These are phyloP conservation scores for Diogma glabrata DNA, from an alignment of 2,888 invertebrate genomes.

Conservation along the genomic window DNA sequence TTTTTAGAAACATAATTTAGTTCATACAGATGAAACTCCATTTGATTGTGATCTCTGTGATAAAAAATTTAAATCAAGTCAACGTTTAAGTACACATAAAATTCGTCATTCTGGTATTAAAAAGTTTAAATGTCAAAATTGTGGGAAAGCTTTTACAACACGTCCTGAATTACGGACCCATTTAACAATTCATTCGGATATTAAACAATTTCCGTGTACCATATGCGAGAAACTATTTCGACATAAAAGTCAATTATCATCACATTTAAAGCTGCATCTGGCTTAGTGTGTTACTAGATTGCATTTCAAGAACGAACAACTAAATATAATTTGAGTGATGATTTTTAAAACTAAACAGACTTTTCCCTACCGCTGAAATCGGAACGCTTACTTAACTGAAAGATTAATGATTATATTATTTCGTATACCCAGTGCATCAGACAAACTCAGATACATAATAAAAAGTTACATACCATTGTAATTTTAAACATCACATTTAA, in stretches of 20 bases:
- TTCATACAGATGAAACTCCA: neutral
- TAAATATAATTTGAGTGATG: too few relatives aligned
- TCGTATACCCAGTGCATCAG: too few relatives aligned
- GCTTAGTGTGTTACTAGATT: too few relatives aligned
- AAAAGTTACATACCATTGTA: too few relatives aligned
- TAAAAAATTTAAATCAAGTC: constrained; percentile 5
- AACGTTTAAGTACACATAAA: neutral
- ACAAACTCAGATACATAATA: too few relatives aligned
- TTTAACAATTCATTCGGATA: constrained; percentile 1
- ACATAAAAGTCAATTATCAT: neutral
- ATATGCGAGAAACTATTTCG: constrained; percentile 4
- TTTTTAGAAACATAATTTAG: constrained; percentile 3
- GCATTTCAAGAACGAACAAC: too few relatives aligned
- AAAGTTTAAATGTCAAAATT: neutral
- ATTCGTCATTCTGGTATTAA: constrained; percentile 2
- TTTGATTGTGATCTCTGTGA: constrained; percentile 3
- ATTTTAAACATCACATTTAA: too few relatives aligned
- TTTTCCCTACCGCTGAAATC: too few relatives aligned
- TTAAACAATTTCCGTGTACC: constrained; percentile 7
- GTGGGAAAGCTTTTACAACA: neutral
- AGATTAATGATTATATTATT: too few relatives aligned
- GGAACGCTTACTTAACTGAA: too few relatives aligned
- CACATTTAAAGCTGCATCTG: too few relatives aligned
- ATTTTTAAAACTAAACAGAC: too few relatives aligned
- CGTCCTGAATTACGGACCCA: constrained; percentile 2